A percentile compares a stretch with the other conserved stretches of the same genome.
phyloP scores from a whole-genome alignment of 2,113 vertebrate species.

The Zapornia atra region DNA sequence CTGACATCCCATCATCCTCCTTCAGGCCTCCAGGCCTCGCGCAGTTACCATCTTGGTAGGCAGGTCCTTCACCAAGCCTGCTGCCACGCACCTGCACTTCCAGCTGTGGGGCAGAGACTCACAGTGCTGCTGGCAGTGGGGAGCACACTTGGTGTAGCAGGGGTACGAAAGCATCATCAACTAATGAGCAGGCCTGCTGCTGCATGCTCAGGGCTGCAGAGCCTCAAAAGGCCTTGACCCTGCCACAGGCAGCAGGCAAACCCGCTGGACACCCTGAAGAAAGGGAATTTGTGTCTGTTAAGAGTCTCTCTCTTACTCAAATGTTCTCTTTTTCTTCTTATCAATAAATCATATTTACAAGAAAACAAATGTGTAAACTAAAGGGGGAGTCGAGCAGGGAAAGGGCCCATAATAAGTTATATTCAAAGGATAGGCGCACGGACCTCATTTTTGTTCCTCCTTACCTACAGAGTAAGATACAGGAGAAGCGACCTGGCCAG shows the following conservation, averaged over 20 bases:
- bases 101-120: neutral
- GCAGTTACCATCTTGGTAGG: neutral
- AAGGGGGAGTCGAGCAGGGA: too few relatives aligned
- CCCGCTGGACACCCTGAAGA: neutral
- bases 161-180: neutral
- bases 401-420: neutral
- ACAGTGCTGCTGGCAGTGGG: neutral
- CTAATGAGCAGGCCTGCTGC: neutral
- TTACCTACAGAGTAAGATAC: neutral
- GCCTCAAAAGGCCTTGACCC: neutral
- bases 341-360: neutral
- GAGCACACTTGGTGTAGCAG: neutral
- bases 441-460: neutral
- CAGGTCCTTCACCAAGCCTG: neutral
- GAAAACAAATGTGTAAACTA: neutral
- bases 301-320: neutral
- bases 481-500: neutral
- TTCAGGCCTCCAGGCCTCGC: neutral
- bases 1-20: neutral
- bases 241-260: fast-evolving
- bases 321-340: neutral
- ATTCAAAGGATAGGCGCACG: neutral
- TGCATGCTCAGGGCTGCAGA: neutral
- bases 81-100: neutral
- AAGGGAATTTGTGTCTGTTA: neutral